These are phyloP conservation scores for Tinea pellionella DNA, from an alignment of 2,888 invertebrate genomes.

Conservation along the genomic window DNA sequence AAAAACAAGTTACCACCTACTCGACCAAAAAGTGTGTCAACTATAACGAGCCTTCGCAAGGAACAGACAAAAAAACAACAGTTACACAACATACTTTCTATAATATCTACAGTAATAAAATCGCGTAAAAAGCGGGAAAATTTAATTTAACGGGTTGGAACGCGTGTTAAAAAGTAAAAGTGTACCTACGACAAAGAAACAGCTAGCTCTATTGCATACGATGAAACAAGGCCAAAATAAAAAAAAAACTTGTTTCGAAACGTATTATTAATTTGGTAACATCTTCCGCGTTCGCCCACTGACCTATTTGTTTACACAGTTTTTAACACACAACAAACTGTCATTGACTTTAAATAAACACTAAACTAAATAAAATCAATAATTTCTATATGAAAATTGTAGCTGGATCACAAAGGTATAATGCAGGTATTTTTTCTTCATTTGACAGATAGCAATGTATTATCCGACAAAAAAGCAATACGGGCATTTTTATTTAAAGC, in stretches of 20 bases:
- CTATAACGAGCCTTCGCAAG: constrained; percentile 25
- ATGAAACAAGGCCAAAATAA: constrained; percentile 14
- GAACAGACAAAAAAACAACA: not conserved
- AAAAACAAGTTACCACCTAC: constrained; percentile 18
- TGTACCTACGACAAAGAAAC: constrained; percentile 24
- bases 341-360: not conserved
- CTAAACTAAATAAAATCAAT: not conserved
- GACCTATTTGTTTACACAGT: not conserved
- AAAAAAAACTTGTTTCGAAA: constrained; percentile 6
- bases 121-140: constrained; percentile 36
- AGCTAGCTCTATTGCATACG: constrained; percentile 6
- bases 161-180: constrained; percentile 54
- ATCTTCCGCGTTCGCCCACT: constrained; percentile 11
- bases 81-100: constrained; percentile 26
- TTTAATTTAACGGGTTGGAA: not conserved
- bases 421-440: not conserved
- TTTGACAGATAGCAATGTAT: not conserved
- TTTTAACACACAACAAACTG: not conserved
- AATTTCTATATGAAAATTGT: not conserved
- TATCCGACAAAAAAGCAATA: constrained; percentile 2
- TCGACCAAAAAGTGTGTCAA: constrained; percentile 37
- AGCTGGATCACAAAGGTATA: not conserved
- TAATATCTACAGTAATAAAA: constrained; percentile 24
- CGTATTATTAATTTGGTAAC: not conserved
- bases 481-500: not conserved